Conservation (phyloP, 2,113 vertebrate genomes). For the Loxodonta africana region DNA sequence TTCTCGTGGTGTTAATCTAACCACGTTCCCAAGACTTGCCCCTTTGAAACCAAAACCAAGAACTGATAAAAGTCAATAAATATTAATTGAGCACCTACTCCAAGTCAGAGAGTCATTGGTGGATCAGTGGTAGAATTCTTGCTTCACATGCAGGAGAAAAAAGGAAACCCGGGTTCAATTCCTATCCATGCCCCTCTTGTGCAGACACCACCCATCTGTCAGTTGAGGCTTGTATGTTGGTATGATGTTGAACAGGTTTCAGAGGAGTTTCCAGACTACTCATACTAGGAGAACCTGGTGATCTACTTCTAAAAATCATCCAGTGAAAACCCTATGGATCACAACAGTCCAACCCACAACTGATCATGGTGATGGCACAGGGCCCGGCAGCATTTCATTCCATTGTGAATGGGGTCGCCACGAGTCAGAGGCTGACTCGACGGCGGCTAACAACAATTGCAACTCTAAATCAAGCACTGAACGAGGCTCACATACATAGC, state of each 20-base stretch:
- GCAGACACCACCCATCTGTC: neutral
- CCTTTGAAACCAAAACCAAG: conserved; percentile 25
- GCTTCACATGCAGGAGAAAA: neutral
- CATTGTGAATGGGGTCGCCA: neutral
- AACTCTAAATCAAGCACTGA: neutral
- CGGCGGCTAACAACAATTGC: neutral
- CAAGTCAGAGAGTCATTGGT: neutral
- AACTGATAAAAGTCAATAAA: conserved; percentile 15
- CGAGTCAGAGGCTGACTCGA: neutral
- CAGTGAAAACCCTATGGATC: neutral
- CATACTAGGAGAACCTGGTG: neutral
- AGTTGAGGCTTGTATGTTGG: neutral
- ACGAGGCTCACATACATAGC: neutral
- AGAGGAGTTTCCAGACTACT: neutral
- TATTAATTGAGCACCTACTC: neutral
- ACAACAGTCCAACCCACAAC: neutral
- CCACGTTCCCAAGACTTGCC: neutral
- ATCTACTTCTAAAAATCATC: neutral
- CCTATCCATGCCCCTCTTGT: neutral
- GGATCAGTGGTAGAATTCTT: neutral
- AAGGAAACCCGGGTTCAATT: neutral
- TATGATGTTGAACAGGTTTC: neutral
- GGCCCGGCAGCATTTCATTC: neutral
- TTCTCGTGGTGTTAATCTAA: neutral
- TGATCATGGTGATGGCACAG: neutral